These are phyloP conservation scores for Notolabrus celidotus DNA, from an alignment of 2,797 vertebrate species.

Conservation along the genomic window DNA sequence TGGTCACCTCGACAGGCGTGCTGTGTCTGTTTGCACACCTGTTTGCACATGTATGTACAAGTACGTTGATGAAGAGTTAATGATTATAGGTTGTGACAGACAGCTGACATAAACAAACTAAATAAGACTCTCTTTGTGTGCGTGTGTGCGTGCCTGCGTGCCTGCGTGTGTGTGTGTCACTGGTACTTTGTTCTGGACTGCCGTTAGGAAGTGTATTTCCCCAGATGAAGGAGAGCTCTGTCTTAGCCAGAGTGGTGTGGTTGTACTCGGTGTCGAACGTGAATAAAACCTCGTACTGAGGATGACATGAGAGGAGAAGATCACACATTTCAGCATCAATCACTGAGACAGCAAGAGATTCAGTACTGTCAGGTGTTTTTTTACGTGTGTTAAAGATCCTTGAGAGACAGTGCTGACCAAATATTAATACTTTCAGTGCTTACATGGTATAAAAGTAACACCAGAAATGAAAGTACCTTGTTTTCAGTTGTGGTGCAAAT, in stretches of 20 bases:
- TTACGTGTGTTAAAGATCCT: background rate
- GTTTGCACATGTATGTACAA: background rate
- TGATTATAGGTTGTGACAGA: background rate
- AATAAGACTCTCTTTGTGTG: background rate
- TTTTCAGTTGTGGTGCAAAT: slow-evolving; percentile 85
- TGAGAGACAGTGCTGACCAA: background rate
- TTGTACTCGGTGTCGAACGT: slow-evolving; percentile 86
- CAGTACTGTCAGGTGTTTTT: no score
- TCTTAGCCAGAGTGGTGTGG: background rate
- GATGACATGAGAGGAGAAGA: slow-evolving; percentile 24
- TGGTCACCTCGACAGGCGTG: no score
- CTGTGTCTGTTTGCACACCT: no score
- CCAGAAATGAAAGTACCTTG: slow-evolving; percentile 78
- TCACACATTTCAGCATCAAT: slow-evolving; percentile 4
- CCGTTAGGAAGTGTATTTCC: slow-evolving; percentile 84
- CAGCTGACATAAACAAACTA: background rate
- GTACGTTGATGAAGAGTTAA: background rate
- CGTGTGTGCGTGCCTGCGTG: background rate
- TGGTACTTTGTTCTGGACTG: slow-evolving; percentile 60
- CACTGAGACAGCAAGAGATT: background rate
- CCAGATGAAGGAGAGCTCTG: slow-evolving; percentile 87
- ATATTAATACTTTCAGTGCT: background rate
- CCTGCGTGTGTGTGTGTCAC: slow-evolving; percentile 13
- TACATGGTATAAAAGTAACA: background rate
- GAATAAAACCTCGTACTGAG: slow-evolving; percentile 87